Percentiles rank a stretch among this genome's conserved stretches.
phyloP scores from a whole-genome alignment of 2,888 invertebrate genomes.

The Yponomeuta malinellus region DNA sequence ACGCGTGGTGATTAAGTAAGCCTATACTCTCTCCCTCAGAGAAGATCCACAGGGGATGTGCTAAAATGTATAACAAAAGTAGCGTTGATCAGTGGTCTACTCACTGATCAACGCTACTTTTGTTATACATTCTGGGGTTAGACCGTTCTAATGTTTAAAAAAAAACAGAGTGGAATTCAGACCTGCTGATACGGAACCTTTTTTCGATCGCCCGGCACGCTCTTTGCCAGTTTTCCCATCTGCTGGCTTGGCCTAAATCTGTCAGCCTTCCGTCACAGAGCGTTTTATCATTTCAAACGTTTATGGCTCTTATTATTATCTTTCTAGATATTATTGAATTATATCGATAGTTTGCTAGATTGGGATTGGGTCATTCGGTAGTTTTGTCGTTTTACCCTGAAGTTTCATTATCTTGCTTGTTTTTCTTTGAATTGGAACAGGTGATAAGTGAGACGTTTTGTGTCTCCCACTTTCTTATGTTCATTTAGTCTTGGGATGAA shows the following conservation, averaged over 20 bases:
- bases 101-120: too few species aligned
- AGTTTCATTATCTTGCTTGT: background rate
- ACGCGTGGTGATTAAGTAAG: too few species aligned
- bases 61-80: too few species aligned
- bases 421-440: background rate
- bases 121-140: too few species aligned
- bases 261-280: constrained; percentile 3
- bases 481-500: background rate
- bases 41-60: too few species aligned
- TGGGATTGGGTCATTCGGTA: background rate
- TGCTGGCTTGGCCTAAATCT: background rate
- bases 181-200: too few species aligned
- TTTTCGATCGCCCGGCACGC: background rate
- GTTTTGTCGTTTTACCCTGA: background rate
- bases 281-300: constrained; percentile 4
- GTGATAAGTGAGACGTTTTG: background rate
- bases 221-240: background rate
- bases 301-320: background rate
- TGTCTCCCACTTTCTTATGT: background rate
- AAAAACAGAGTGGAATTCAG: too few species aligned
- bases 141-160: too few species aligned
- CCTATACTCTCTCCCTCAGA: too few species aligned
- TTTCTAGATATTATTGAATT: background rate
- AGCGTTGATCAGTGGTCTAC: too few species aligned
- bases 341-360: background rate